phyloP scores from a whole-genome alignment of 2,888 invertebrate species.

The Plemyria rubiginata region DNA sequence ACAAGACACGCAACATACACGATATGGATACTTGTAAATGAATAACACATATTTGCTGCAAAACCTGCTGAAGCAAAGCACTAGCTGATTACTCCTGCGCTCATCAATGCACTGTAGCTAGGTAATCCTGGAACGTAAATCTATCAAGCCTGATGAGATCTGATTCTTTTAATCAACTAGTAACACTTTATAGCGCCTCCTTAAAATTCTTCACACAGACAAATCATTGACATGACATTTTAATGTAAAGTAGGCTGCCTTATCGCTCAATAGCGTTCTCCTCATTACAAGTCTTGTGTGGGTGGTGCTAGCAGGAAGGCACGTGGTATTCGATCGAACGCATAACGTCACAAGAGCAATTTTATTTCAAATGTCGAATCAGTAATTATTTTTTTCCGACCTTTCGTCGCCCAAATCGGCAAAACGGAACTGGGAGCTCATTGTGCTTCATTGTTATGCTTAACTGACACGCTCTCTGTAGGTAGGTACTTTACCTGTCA shows the following conservation, averaged over 20 bases:
- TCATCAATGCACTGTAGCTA: conserved; percentile 4
- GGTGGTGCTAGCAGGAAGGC: not conserved
- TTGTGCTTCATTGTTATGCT: conserved; percentile 69
- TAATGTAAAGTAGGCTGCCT: not conserved
- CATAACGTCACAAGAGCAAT: not conserved
- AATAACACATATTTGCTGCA: conserved; percentile 34
- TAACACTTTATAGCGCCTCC: too few species aligned
- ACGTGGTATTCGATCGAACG: not conserved
- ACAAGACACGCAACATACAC: conserved; percentile 34
- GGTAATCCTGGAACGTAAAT: not conserved
- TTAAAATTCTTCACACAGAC: too few species aligned
- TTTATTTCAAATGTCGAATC: conserved; percentile 41
- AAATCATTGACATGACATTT: too few species aligned
- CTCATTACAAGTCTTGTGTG: too few species aligned
- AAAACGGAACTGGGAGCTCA: conserved; percentile 53
- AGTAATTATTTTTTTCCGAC: conserved; percentile 46
- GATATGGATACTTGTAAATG: conserved; percentile 40
- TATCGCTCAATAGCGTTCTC: not conserved
- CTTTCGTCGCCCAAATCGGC: conserved; percentile 47
- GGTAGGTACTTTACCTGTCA: conserved; percentile 60
- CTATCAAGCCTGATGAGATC: not conserved
- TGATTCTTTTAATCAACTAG: too few species aligned
- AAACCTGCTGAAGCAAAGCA: conserved; percentile 28
- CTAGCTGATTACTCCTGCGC: conserved; percentile 9
- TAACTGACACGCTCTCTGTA: conserved; percentile 60